Conservation (phyloP, 2,888 invertebrate genomes). For the Dendrolimus pini region DNA sequence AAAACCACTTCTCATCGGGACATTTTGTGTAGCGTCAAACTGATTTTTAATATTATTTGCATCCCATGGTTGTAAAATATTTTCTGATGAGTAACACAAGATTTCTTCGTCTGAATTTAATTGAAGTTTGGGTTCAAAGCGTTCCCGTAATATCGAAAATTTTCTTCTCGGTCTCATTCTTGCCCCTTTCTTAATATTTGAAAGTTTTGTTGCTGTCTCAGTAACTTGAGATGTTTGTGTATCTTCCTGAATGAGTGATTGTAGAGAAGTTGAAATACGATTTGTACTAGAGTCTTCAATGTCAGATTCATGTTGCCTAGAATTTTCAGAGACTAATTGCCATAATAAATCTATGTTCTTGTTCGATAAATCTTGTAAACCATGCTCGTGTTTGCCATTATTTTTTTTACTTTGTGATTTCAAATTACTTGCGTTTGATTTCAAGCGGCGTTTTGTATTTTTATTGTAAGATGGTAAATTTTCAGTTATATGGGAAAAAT, state of each 20-base stretch:
- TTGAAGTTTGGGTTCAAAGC: slow-evolving; percentile 70
- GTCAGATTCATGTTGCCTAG: slow-evolving; percentile 33
- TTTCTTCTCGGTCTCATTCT: slow-evolving; percentile 71
- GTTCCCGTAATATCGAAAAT: slow-evolving; percentile 76
- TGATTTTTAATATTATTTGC: slow-evolving; percentile 41
- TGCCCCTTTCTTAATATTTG: slow-evolving; percentile 53
- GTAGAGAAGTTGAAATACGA: slow-evolving; percentile 58
- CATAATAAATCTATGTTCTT: slow-evolving; percentile 64
- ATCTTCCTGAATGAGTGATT: slow-evolving; percentile 65
- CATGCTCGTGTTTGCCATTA: slow-evolving; percentile 39
- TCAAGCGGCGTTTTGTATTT: slow-evolving; percentile 41
- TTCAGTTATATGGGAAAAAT: slow-evolving; percentile 19
- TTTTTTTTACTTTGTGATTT: slow-evolving; percentile 42
- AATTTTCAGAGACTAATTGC: slow-evolving; percentile 62
- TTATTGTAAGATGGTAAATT: slow-evolving; percentile 28
- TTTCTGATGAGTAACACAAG: slow-evolving; percentile 54
- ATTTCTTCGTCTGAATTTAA: slow-evolving; percentile 66
- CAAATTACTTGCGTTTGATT: slow-evolving; percentile 28
- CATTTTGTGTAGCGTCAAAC: slow-evolving; percentile 20
- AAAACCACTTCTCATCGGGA: slow-evolving; percentile 13
- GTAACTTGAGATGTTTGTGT: slow-evolving; percentile 28
- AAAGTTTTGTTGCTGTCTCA: slow-evolving; percentile 38
- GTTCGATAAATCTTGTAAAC: slow-evolving; percentile 50
- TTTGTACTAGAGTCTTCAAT: slow-evolving; percentile 50
- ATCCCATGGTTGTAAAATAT: slow-evolving; percentile 34